Conservation (phyloP, 2,113 vertebrate genomes). For the Condylura cristata region DNA sequence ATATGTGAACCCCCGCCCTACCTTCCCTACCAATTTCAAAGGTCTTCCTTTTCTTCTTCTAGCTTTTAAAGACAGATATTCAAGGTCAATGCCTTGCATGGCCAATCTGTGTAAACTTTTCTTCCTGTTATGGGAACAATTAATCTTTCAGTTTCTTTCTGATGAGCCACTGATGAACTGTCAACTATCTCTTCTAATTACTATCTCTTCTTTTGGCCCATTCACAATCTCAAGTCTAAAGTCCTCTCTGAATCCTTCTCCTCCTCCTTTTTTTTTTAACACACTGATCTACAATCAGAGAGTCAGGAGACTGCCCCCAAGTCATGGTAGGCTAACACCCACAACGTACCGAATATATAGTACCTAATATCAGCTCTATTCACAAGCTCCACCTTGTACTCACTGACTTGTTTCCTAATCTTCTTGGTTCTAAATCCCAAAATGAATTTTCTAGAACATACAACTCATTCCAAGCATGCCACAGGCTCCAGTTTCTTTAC, state of each 20-base stretch:
- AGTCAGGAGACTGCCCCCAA: background rate
- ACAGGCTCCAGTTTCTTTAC: background rate
- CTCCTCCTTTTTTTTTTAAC: background rate
- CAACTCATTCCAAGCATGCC: background rate
- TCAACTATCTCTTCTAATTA: background rate
- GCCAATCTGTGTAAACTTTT: background rate
- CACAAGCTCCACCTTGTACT: background rate
- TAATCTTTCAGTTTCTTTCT: constrained; percentile 17
- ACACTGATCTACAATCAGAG: background rate
- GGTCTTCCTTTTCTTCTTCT: background rate
- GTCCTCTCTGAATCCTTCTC: background rate
- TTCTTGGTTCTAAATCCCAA: constrained; percentile 4
- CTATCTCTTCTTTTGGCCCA: background rate
- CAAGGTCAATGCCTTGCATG: background rate
- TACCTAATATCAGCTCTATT: background rate
- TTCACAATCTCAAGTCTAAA: background rate
- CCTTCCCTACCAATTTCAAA: background rate
- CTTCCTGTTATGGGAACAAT: background rate
- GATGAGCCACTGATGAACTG: background rate
- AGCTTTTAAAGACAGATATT: background rate
- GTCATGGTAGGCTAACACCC: background rate
- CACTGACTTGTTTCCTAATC: background rate
- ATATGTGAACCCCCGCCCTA: background rate
- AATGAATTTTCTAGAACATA: constrained; percentile 44
- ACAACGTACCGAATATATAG: no score